Evolutionary conservation across 2,888 invertebrate species (phyloP).

Genomic region (Nemurella pictetii): DNA sequence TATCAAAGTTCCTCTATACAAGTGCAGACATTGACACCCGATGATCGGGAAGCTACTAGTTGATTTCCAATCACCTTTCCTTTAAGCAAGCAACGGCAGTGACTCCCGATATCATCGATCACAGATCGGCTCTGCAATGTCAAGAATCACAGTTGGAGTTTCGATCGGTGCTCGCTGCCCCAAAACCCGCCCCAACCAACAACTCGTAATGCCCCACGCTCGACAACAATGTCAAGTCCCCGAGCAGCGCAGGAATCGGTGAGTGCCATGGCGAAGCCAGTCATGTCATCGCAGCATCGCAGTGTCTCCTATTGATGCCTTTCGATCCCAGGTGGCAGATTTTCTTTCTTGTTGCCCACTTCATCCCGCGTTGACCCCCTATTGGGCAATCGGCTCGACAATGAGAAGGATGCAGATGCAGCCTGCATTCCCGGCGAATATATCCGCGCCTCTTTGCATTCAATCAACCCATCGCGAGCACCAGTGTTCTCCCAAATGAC

Average conservation of each 20-base stretch:
- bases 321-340: conserved; percentile 11
- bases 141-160: not conserved
- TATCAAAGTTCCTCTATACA: too few species aligned
- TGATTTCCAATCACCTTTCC: too few species aligned
- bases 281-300: conserved; percentile 9
- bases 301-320: not conserved
- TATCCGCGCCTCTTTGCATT: not conserved
- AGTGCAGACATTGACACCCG: too few species aligned
- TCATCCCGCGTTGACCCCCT: conserved; percentile 21
- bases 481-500: not conserved
- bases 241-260: not conserved
- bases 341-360: not conserved
- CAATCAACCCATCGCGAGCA: conserved; percentile 2
- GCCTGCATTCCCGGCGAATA: not conserved
- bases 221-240: not conserved
- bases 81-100: too few species aligned
- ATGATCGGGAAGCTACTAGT: too few species aligned
- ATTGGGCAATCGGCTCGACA: not conserved
- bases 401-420: conserved; percentile 25
- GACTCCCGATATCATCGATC: not conserved
- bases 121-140: not conserved
- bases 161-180: not conserved
- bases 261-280: not conserved
- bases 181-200: not conserved
- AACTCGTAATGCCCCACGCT: too few species aligned